A percentile compares a stretch with the other conserved stretches of the same genome.
Conservation (phyloP, 53 echinoderm and acorn worm genomes). For the Paelopatides confundens region DNA sequence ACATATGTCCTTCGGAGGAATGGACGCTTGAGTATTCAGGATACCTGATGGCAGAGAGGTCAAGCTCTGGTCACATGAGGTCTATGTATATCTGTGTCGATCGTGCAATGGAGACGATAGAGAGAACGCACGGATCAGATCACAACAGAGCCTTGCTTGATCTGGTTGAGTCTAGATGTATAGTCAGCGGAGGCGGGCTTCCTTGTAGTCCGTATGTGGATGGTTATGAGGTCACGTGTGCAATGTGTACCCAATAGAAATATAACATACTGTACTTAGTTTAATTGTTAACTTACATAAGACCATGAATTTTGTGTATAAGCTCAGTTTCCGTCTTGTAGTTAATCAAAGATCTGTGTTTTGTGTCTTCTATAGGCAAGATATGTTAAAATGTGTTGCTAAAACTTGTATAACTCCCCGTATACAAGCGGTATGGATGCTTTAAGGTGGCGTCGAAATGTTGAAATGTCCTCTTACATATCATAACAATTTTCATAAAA, state of each 20-base stretch:
- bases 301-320: no score
- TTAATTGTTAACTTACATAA: no score
- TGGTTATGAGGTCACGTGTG: slow-evolving; percentile 52
- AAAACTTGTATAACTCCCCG: no score
- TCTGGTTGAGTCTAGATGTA: slow-evolving; percentile 32
- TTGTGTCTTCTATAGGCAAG: no score
- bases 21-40: slow-evolving; percentile 50
- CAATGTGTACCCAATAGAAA: slow-evolving; percentile 24
- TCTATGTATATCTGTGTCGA: slow-evolving; percentile 46
- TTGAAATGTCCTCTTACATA: no score
- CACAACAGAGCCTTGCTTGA: not conserved
- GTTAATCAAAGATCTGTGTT: no score
- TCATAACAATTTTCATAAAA: no score
- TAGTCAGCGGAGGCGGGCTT: slow-evolving; percentile 17
- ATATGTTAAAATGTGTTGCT: no score
- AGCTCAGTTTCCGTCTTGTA: no score
- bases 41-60: slow-evolving; percentile 49
- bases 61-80: not conserved
- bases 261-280: no score
- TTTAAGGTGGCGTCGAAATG: no score
- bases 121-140: not conserved
- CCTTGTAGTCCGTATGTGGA: slow-evolving; percentile 37
- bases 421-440: no score
- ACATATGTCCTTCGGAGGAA: slow-evolving; percentile 3
- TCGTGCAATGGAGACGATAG: slow-evolving; percentile 8